Percentiles rank a stretch among this genome's conserved stretches.
phyloP scores from a whole-genome alignment of 1,140 invertebrate genomes.

The Diabrotica undecimpunctata region DNA sequence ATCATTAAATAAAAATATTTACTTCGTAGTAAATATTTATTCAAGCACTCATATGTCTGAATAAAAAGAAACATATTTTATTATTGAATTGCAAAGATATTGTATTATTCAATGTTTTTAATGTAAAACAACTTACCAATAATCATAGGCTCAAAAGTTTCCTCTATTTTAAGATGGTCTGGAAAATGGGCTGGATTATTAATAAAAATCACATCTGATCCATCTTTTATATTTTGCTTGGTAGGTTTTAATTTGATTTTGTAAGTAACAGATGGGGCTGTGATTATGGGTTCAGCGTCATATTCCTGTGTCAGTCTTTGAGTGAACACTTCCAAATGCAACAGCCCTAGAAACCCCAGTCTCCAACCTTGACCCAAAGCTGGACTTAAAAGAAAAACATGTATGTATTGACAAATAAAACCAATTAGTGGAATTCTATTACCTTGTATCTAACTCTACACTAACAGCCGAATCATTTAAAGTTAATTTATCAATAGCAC shows the following conservation, averaged over 20 bases:
- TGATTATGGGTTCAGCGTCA: conserved; percentile 82
- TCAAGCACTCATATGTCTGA: no score
- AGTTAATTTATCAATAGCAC: conserved; percentile 84
- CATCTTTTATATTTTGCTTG: conserved; percentile 63
- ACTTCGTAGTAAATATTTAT: not conserved
- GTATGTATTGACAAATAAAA: not conserved
- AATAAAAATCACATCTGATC: conserved; percentile 58
- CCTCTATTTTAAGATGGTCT: conserved; percentile 60
- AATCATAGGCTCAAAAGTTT: conserved; percentile 86
- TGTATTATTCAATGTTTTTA: no score
- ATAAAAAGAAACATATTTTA: no score
- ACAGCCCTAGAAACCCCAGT: conserved; percentile 86
- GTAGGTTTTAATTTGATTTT: conserved; percentile 69
- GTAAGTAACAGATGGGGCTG: conserved; percentile 92
- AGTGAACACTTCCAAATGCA: conserved; percentile 95
- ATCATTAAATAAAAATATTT: not conserved
- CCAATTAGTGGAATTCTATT: conserved; percentile 22
- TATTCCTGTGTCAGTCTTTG: conserved; percentile 93
- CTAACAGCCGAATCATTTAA: conserved; percentile 94
- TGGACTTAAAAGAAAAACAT: conserved; percentile 60
- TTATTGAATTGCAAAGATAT: no score
- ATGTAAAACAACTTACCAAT: conserved; percentile 48
- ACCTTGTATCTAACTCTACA: conserved; percentile 77
- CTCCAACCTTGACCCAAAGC: conserved; percentile 93
- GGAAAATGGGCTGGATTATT: conserved; percentile 85